These are phyloP conservation scores for Hafferia zeledoni DNA, from an alignment of 2,797 vertebrate genomes.

Conservation along the genomic window DNA sequence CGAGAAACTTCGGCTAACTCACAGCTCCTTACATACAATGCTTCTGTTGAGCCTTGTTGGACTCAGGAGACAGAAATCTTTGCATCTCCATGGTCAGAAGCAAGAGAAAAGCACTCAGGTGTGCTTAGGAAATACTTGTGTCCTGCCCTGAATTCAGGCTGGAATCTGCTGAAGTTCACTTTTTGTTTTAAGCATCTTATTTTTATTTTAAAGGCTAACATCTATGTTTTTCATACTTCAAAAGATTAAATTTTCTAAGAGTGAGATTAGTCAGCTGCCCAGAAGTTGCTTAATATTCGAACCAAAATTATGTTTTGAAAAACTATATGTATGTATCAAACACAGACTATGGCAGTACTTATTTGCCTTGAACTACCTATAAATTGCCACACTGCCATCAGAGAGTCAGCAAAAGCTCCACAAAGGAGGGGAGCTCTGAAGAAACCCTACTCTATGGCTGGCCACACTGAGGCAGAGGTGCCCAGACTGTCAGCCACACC, in stretches of 20 bases:
- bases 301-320: background rate
- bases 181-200: background rate
- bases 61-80: background rate
- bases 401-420: background rate
- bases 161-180: background rate
- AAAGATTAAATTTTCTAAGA: background rate
- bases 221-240: background rate
- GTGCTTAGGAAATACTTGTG: background rate
- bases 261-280: background rate
- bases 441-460: no score
- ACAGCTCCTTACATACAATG: accelerated
- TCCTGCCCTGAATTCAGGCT: background rate
- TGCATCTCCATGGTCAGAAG: background rate
- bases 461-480: no score
- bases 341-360: background rate
- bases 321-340: background rate
- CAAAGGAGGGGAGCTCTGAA: background rate
- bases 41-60: background rate
- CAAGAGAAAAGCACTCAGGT: background rate
- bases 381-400: background rate
- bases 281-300: background rate
- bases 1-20: background rate
- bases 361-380: background rate
- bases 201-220: background rate
- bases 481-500: no score